phyloP scores from a whole-genome alignment of 2,797 vertebrate genomes.

The Prunella strophiata region DNA sequence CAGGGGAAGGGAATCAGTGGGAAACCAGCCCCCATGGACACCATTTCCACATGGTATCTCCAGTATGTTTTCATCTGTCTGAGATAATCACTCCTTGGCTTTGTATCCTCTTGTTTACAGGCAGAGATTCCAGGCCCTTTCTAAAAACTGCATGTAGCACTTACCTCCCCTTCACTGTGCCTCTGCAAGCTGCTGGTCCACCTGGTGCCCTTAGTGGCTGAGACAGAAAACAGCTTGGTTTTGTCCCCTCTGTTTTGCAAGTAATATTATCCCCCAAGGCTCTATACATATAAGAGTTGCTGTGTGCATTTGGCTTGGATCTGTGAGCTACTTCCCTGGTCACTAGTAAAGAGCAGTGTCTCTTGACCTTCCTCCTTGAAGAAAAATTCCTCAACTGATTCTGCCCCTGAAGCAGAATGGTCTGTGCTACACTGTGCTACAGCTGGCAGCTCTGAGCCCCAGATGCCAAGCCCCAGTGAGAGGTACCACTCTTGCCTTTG shows the following conservation, averaged over 20 bases:
- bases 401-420: not conserved
- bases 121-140: fast-evolving
- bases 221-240: not conserved
- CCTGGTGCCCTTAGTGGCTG: not conserved
- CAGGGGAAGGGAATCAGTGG: not conserved
- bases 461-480: not conserved
- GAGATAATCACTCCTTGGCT: not conserved
- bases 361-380: not conserved
- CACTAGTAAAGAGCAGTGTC: not conserved
- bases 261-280: not conserved
- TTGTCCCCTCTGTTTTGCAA: not conserved
- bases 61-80: not conserved
- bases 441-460: not conserved
- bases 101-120: fast-evolving
- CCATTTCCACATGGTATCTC: not conserved
- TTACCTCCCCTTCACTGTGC: not conserved
- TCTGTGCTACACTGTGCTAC: not conserved
- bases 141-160: not conserved
- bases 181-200: not conserved
- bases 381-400: not conserved
- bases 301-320: not conserved
- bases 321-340: not conserved
- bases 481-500: fast-evolving
- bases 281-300: not conserved
- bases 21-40: not conserved